These are phyloP conservation scores for Coreoperca whiteheadi DNA, from an alignment of 2,113 vertebrate species.

Conservation along the genomic window DNA sequence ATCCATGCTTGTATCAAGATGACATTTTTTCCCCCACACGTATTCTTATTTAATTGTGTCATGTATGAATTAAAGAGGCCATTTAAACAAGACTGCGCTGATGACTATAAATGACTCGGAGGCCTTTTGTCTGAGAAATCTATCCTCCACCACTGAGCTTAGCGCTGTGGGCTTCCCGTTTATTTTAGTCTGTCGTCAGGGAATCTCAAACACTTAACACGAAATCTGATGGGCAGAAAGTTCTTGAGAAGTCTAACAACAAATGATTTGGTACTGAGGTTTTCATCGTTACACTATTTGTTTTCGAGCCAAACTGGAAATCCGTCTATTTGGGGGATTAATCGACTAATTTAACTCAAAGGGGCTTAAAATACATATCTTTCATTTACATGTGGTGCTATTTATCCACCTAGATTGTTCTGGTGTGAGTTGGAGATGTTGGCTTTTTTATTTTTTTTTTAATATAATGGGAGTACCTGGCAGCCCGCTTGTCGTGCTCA, in stretches of 20 bases:
- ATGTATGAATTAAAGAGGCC: not conserved
- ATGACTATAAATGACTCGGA: conserved; percentile 17
- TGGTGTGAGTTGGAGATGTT: no score
- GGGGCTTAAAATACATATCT: no score
- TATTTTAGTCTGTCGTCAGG: not conserved
- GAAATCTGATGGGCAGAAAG: not conserved
- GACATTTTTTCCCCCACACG: no score
- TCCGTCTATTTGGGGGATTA: not conserved
- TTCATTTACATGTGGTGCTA: no score
- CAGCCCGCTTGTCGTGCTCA: no score
- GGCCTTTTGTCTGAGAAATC: not conserved
- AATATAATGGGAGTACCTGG: no score
- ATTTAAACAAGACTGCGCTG: not conserved
- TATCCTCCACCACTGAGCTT: not conserved
- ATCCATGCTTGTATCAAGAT: not conserved
- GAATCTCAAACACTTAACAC: not conserved
- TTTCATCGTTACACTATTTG: not conserved
- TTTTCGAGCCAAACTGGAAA: no score
- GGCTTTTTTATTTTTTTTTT: no score
- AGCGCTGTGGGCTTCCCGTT: not conserved
- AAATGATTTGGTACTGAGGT: not conserved
- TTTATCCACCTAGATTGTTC: no score
- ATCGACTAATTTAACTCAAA: no score
- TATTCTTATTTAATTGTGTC: not conserved
- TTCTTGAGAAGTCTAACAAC: no score